A percentile compares a stretch with the other conserved stretches of the same genome.
Evolutionary conservation across 2,888 invertebrate species (phyloP).

Genomic region (Adelognathus sp.): DNA sequence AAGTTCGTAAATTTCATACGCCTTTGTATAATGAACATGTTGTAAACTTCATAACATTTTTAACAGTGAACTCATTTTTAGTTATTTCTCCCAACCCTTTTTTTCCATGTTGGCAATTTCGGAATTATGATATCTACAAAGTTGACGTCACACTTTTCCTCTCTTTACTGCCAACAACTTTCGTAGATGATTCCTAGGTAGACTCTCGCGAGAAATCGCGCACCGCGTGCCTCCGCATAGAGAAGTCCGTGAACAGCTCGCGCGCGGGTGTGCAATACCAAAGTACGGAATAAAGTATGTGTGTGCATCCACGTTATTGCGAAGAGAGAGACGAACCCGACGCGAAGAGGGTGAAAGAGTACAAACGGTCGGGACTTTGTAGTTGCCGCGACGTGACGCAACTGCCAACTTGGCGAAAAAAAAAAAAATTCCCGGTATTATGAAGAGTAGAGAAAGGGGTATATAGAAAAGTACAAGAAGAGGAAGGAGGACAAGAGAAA

Average conservation of each 20-base stretch:
- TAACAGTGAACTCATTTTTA: no score
- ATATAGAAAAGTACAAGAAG: conserved; percentile 41
- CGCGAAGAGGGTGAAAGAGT: conserved; percentile 49
- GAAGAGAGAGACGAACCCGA: conserved; percentile 37
- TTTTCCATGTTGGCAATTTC: no score
- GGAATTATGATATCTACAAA: no score
- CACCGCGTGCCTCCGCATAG: background rate
- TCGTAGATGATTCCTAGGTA: background rate
- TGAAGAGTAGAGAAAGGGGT: conserved; percentile 54
- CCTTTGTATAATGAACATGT: no score
- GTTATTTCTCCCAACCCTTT: no score
- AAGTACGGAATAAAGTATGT: conserved; percentile 73
- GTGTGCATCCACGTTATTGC: conserved; percentile 70
- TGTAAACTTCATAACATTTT: no score
- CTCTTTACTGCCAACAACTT: background rate
- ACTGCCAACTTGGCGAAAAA: conserved; percentile 77
- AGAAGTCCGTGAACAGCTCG: conserved; percentile 29
- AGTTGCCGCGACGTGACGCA: conserved; percentile 81
- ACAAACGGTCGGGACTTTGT: conserved; percentile 75
- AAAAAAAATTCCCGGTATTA: conserved; percentile 78
- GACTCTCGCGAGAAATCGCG: conserved; percentile 12
- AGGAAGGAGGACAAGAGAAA: conserved; percentile 39
- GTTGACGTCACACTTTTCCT: background rate
- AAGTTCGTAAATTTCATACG: no score
- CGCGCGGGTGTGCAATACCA: conserved; percentile 65